Evolutionary conservation across 1,140 invertebrate genomes (phyloP).

Genomic region (Drosophila sucinea): DNA sequence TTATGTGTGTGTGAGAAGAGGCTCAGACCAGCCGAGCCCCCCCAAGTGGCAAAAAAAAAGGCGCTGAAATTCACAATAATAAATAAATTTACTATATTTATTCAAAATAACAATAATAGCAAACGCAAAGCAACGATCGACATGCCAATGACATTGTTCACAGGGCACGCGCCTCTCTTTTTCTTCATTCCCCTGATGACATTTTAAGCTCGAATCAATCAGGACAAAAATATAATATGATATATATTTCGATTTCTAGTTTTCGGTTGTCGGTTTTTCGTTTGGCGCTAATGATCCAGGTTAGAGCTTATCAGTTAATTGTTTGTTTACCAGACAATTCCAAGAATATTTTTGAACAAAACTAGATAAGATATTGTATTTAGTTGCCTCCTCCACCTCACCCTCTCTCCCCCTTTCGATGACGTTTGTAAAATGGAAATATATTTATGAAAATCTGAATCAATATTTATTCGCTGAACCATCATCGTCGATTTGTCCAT

Average conservation of each 20-base stretch:
- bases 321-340: constrained; percentile 68
- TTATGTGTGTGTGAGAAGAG: constrained; percentile 27
- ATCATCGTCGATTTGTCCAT: constrained; percentile 22
- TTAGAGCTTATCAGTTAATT: constrained; percentile 64
- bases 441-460: constrained; percentile 3
- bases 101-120: constrained; percentile 38
- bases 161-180: constrained; percentile 37
- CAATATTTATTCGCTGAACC: not conserved
- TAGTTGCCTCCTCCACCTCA: not conserved
- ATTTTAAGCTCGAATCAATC: constrained; percentile 37
- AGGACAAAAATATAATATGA: constrained; percentile 8
- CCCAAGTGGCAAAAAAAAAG: constrained; percentile 35
- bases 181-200: not conserved
- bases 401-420: not conserved
- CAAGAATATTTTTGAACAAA: constrained; percentile 24
- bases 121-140: constrained; percentile 26
- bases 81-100: constrained; percentile 44
- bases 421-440: not conserved
- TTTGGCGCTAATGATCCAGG: constrained; percentile 34
- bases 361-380: constrained; percentile 40
- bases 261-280: not conserved
- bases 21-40: constrained; percentile 52
- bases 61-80: constrained; percentile 34
- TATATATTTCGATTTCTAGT: not conserved
- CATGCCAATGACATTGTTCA: constrained; percentile 26